Conservation (phyloP, 2,797 vertebrate species). For the Paramormyrops hopkinsi region DNA sequence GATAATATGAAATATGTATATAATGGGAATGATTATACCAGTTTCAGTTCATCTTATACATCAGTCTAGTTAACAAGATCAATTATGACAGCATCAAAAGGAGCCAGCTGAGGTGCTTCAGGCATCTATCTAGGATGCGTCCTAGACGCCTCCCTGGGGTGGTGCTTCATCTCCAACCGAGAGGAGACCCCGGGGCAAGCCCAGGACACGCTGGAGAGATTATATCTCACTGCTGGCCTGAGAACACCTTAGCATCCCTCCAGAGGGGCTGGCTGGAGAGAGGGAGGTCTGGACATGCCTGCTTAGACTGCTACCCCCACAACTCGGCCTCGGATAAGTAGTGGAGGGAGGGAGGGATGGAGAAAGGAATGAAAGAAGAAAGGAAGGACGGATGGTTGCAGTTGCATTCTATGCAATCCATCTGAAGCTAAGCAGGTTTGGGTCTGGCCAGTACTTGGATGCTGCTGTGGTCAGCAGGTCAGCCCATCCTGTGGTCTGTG, state of each 20-base stretch:
- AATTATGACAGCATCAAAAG: background rate
- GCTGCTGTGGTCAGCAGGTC: background rate
- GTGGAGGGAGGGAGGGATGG: background rate
- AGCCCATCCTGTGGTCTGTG: no score
- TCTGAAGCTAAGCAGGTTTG: background rate
- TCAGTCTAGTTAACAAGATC: background rate
- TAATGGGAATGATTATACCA: background rate
- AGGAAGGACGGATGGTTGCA: background rate
- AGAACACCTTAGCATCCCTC: background rate
- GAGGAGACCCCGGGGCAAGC: background rate
- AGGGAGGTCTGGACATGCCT: background rate
- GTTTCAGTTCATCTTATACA: background rate
- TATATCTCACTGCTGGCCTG: background rate
- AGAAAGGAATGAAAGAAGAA: background rate
- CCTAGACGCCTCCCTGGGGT: background rate
- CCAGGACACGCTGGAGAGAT: background rate
- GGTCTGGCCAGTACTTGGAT: background rate
- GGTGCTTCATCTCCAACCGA: background rate
- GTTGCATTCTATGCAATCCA: background rate
- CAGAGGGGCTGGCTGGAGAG: background rate
- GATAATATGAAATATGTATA: background rate
- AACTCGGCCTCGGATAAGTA: background rate
- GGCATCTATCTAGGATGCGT: background rate
- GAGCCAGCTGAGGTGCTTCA: background rate
- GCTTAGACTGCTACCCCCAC: background rate